Evolutionary conservation across 2,797 vertebrate genomes (phyloP).

Genomic region (Masticophis lateralis): DNA sequence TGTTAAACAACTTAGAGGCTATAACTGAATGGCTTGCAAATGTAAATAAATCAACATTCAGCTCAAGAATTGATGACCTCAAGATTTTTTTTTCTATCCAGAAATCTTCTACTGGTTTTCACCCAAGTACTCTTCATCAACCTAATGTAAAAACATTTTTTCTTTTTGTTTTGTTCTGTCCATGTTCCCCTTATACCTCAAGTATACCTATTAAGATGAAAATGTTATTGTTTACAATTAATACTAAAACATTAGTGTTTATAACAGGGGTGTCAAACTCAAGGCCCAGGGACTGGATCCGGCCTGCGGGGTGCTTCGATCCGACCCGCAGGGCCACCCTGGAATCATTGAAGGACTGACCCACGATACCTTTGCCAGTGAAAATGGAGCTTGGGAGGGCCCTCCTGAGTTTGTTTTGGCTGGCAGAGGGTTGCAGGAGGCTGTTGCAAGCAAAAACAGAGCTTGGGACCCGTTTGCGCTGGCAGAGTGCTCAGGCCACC

Average conservation of each 20-base stretch:
- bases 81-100: neutral
- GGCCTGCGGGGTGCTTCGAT: too few species aligned
- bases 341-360: too few species aligned
- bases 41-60: neutral
- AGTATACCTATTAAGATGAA: neutral
- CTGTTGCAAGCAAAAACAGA: too few species aligned
- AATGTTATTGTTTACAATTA: neutral
- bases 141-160: neutral
- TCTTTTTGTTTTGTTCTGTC: neutral
- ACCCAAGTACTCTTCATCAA: neutral
- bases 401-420: too few species aligned
- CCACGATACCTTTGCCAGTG: too few species aligned
- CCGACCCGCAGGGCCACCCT: too few species aligned
- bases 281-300: too few species aligned
- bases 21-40: neutral
- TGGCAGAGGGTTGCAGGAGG: too few species aligned
- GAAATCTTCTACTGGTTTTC: neutral
- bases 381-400: too few species aligned
- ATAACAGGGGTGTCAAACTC: neutral
- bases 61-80: neutral
- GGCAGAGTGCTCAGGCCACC: too few species aligned
- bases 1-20: neutral
- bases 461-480: too few species aligned
- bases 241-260: neutral
- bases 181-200: neutral